Percentiles rank a stretch among this genome's conserved stretches.
phyloP scores from a whole-genome alignment of 2,113 vertebrate species.

The Sminthopsis crassicaudata region DNA sequence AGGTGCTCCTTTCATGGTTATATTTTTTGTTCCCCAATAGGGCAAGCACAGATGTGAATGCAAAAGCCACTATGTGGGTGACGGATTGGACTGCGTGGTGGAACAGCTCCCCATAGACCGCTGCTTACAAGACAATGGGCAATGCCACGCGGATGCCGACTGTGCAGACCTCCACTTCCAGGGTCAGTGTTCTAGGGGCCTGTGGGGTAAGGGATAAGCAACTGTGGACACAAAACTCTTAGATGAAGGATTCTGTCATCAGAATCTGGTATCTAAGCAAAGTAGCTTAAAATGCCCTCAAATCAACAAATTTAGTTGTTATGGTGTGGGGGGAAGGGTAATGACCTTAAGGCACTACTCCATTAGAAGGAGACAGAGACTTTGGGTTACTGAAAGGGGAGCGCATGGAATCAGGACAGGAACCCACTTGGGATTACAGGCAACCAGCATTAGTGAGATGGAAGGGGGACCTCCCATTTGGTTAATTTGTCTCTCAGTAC shows the following conservation, averaged over 20 bases:
- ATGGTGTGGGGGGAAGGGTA: neutral
- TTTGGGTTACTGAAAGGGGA: neutral
- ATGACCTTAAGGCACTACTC: neutral
- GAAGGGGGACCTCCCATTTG: neutral
- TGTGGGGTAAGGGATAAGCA: neutral
- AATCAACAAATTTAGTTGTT: neutral
- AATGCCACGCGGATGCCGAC: slow-evolving; percentile 88
- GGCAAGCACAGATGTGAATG: slow-evolving; percentile 90
- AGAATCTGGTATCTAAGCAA: neutral
- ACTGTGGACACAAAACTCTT: neutral
- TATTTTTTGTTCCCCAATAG: slow-evolving; percentile 77
- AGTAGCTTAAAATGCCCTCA: neutral
- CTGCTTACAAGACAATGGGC: slow-evolving; percentile 92
- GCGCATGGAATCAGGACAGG: neutral
- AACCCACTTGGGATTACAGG: neutral
- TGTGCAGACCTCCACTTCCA: slow-evolving; percentile 94
- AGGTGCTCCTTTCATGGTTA: neutral
- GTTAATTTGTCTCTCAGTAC: neutral
- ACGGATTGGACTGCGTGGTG: slow-evolving; percentile 89
- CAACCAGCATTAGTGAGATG: neutral
- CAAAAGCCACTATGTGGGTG: slow-evolving; percentile 90
- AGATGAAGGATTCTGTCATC: neutral
- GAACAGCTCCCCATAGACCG: slow-evolving; percentile 90
- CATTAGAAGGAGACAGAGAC: neutral
- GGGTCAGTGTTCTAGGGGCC: slow-evolving; percentile 82